Evolutionary conservation across 2,797 vertebrate species (phyloP), one percentile per base, ranked within the genome.

Genomic region (Muscicapa comitata): DNA sequence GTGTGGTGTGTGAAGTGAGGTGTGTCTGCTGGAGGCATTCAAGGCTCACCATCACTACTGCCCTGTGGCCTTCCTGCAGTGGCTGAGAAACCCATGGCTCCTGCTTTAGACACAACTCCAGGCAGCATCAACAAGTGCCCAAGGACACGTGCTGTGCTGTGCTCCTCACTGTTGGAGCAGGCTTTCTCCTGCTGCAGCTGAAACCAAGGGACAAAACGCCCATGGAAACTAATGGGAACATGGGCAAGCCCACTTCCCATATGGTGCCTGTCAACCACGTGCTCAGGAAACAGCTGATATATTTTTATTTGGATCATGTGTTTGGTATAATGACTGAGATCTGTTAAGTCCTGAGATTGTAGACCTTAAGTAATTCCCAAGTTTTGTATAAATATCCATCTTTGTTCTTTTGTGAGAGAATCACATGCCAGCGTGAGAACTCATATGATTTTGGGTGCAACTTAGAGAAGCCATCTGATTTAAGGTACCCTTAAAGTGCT

Each of bases 181-280:
- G 31, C 51, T 92, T 19, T 77, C 10, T 26, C 33, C 35, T 66
- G 40, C 51, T 91, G 62, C n/a, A 29, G 18, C 11, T 72, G 58
- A 81, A 91, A 88, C 10, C 21, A 48, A 75, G 43, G 66, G 54
- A 93, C 75, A 91, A 81, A 95, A 92, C 14, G 2, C 68, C 66
- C 72, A 48, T 73, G 82, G 87, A 82, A 91, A 50, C 40, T 77
- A 74, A 80, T 86, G 72, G 88, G 91, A 91, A 90, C 68, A 86
- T 24, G 51, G 73, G 35, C 55, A 62, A 95, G 48, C 95, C 92
- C 95, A 96, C 84, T 93, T 94, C 81, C 96, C 96, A 97, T 96
- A 97, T 97, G 97, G 97, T 73, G 89, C 95, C 87, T 96, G 90
- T 94, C 94, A 97, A 76, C 89, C 94, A 97, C 33, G 57, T 95